These are phyloP conservation scores for Hippocampus comes DNA, from an alignment of 2,113 vertebrate species.

Conservation along the genomic window DNA sequence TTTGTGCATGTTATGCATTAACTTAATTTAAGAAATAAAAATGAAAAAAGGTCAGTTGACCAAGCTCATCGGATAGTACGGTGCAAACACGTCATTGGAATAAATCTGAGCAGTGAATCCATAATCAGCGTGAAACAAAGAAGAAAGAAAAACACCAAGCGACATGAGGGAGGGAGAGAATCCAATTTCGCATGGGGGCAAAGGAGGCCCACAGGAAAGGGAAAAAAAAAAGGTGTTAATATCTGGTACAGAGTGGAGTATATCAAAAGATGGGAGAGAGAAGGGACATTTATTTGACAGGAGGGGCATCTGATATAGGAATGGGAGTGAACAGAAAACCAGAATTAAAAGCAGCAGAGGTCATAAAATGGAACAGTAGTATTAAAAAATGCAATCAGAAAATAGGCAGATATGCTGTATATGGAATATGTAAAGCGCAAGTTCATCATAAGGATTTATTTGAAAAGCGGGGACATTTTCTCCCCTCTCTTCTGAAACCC, in stretches of 20 bases:
- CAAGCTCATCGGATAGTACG: slow-evolving; percentile 53
- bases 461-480: neutral
- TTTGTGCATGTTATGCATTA: neutral
- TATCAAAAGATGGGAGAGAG: neutral
- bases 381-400: slow-evolving; percentile 10
- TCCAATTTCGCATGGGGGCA: neutral
- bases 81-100: slow-evolving; percentile 46
- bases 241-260: slow-evolving; percentile 1
- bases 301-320: slow-evolving; percentile 2
- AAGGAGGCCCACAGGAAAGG: neutral
- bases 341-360: slow-evolving; percentile 7
- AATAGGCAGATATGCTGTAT: neutral
- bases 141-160: neutral
- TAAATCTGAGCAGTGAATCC: slow-evolving; percentile 23
- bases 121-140: slow-evolving; percentile 11
- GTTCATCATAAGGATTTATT: neutral
- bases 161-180: neutral
- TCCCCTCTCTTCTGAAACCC: neutral
- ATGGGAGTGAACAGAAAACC: slow-evolving; percentile 4
- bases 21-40: neutral
- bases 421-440: neutral
- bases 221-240: neutral
- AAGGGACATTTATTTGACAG: slow-evolving; percentile 7
- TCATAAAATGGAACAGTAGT: slow-evolving; percentile 2
- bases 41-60: slow-evolving; percentile 14